phyloP scores from a whole-genome alignment of 2,113 vertebrate species.

The Mugil cephalus region DNA sequence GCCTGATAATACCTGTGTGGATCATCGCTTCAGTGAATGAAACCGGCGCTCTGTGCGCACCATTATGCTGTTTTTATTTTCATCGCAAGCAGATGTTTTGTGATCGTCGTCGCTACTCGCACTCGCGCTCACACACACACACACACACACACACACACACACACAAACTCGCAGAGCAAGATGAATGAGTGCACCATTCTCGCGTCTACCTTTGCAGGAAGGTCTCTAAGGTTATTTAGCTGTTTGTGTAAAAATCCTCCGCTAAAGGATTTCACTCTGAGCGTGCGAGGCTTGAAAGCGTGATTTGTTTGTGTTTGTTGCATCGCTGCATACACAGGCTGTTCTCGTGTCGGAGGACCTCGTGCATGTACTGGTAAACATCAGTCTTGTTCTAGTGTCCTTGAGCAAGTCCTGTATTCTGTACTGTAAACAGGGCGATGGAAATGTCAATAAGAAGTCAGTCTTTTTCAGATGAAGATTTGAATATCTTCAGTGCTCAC shows the following conservation, averaged over 20 bases:
- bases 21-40: conserved; percentile 68
- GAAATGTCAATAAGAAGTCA: neutral
- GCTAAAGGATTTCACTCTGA: conserved; percentile 49
- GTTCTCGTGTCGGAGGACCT: conserved; percentile 24
- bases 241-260: conserved; percentile 44
- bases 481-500: neutral
- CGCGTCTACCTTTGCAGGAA: conserved; percentile 40
- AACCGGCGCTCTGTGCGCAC: conserved; percentile 62
- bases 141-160: conserved; percentile 51
- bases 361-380: conserved; percentile 31
- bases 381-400: conserved; percentile 32
- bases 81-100: conserved; percentile 73
- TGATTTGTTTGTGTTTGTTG: conserved; percentile 64
- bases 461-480: conserved; percentile 14
- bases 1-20: conserved; percentile 72
- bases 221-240: conserved; percentile 64
- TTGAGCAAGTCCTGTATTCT: conserved; percentile 37
- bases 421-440: neutral
- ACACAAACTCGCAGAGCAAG: conserved; percentile 31
- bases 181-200: conserved; percentile 62
- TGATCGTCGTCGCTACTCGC: conserved; percentile 57
- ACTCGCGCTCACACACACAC: conserved; percentile 46
- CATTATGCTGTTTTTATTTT: conserved; percentile 77
- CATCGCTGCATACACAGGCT: conserved; percentile 17
- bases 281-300: conserved; percentile 21